phyloP scores from a whole-genome alignment of 2,113 vertebrate species.

The Pogonocichla stellata region DNA sequence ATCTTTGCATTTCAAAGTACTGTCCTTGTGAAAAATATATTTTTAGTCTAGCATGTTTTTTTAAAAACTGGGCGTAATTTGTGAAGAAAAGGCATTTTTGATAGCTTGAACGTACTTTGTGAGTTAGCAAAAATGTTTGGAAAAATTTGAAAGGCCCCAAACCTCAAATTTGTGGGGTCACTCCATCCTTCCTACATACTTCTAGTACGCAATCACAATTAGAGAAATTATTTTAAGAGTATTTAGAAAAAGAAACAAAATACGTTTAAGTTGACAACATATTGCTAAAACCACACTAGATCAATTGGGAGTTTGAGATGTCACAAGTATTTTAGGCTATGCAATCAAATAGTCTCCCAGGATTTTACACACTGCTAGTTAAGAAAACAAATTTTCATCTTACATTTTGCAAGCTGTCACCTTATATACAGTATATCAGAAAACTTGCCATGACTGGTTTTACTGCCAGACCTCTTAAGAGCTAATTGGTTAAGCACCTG shows the following conservation, averaged over 20 bases:
- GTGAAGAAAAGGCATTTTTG: neutral
- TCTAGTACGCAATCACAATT: constrained; percentile 29
- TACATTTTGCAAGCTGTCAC: constrained; percentile 79
- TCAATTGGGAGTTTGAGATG: constrained; percentile 62
- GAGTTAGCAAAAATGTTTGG: constrained; percentile 15
- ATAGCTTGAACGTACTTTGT: neutral
- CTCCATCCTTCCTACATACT: neutral
- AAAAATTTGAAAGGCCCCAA: neutral
- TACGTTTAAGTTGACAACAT: constrained; percentile 48
- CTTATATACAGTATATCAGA: constrained; percentile 74
- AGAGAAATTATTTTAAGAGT: constrained; percentile 9
- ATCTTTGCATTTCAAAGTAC: neutral
- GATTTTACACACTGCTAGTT: constrained; percentile 76
- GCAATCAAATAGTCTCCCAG: constrained; percentile 69
- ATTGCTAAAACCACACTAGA: constrained; percentile 55
- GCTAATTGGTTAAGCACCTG: constrained; percentile 85
- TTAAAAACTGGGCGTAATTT: neutral
- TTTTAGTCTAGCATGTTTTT: neutral
- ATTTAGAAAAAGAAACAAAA: constrained; percentile 40
- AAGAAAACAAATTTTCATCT: constrained; percentile 81
- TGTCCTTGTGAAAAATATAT: neutral
- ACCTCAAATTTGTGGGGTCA: neutral
- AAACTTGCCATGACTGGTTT: constrained; percentile 74
- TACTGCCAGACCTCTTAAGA: constrained; percentile 76
- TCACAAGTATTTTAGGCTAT: constrained; percentile 66